Percentiles rank a stretch among this genome's conserved stretches.
phyloP scores from a whole-genome alignment of 2,888 invertebrate genomes.

The Latrodectus hesperus region DNA sequence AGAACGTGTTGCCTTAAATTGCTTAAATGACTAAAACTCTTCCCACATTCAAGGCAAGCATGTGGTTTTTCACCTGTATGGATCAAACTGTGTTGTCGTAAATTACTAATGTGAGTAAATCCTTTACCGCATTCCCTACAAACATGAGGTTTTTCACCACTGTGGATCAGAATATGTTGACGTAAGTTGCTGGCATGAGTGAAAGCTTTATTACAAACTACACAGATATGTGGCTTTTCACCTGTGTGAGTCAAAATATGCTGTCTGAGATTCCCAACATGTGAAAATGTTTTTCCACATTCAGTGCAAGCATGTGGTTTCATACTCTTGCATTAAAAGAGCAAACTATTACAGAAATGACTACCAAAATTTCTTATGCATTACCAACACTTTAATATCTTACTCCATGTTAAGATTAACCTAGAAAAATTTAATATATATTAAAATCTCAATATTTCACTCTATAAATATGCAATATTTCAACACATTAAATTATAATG shows the following conservation, averaged over 20 bases:
- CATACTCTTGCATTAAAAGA: not conserved
- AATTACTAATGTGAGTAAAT: slow-evolving; percentile 51
- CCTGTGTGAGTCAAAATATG: slow-evolving; percentile 63
- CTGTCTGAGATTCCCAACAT: slow-evolving; percentile 55
- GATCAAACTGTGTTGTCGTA: slow-evolving; percentile 52
- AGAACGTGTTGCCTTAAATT: slow-evolving; percentile 53
- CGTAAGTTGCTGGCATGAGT: slow-evolving; percentile 50
- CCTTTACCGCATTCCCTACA: slow-evolving; percentile 57
- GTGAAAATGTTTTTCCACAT: slow-evolving; percentile 48
- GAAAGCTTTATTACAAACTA: slow-evolving; percentile 53
- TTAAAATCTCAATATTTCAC: too few relatives aligned
- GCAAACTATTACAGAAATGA: too few relatives aligned
- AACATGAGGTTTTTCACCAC: slow-evolving; percentile 51
- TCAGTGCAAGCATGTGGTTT: slow-evolving; percentile 47
- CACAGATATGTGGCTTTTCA: slow-evolving; percentile 57
- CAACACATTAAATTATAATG: too few relatives aligned
- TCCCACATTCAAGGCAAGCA: slow-evolving; percentile 51
- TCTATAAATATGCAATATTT: too few relatives aligned
- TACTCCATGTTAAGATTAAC: too few relatives aligned
- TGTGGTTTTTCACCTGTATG: slow-evolving; percentile 56
- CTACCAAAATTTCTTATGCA: too few relatives aligned
- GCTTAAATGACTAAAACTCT: slow-evolving; percentile 54
- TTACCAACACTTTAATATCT: too few relatives aligned
- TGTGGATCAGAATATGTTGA: slow-evolving; percentile 59
- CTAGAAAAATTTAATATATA: too few relatives aligned